Evolutionary conservation across 35 echinoderm and acorn worm genomes (phyloP), one percentile per base, ranked within the genome.

Genomic region (Anneissia japonica): DNA sequence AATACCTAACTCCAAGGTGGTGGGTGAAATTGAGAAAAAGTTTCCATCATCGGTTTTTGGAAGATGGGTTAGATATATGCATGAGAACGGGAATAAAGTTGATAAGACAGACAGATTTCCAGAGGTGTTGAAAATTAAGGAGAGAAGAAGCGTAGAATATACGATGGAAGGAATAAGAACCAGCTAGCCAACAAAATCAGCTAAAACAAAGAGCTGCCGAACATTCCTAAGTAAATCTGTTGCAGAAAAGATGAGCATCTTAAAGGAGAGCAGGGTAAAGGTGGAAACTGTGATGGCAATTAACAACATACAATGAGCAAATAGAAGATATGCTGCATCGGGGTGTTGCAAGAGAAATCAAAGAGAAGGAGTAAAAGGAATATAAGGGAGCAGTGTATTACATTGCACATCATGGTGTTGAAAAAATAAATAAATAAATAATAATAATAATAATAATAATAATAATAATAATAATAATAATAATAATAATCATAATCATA

Each of bases 321-420:
- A 91, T 87, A 46, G 39, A 82, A 74, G 84, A 82, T 33, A 87
- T 87, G 84, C 17, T 87, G 32, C 23, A 75, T 7, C 10, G 86
- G 34, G 55, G 81, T 17, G 46, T 87, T 17, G 90, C 90, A 19
- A 86, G 79, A 83, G 81, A 72, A 79, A 80, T 46, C 10, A 29
- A 46, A 34, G n/a, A 39, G 3, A n/a, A 35, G 32, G 76, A 76
- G 36, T 37, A 81, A 39, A 37, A 31, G 30, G 83, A 34, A 30
- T 90, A 90, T 46, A 56, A 86, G 34, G 92, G 92, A 36, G 77
- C 92, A 32, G 84, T 90, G 0, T 56, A 90, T 77, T 90, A 94
- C 80, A 94, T 94, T 32, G 36, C 92, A 43, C 87, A 94, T 35
- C 88, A 86, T 37, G 84, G 16, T 0, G 88, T 94, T 0, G 74